Evolutionary conservation across 2,113 vertebrate genomes (phyloP).

Genomic region (Neogobius melanostomus): DNA sequence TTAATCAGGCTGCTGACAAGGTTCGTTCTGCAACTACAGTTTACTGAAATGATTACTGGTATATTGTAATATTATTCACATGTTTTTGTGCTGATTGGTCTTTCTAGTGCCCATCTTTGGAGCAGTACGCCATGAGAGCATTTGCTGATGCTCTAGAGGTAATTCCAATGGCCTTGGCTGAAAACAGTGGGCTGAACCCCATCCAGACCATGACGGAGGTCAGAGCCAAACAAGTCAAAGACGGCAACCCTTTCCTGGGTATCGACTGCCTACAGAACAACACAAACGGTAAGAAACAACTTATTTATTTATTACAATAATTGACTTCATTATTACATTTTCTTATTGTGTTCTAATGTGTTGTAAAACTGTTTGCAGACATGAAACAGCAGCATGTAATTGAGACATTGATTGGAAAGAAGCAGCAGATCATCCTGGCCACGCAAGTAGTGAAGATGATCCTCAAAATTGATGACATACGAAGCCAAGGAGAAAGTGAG

Average conservation of each 20-base stretch:
- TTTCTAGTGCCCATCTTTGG: constrained; percentile 90
- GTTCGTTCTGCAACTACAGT: constrained; percentile 62
- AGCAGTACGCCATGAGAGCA: constrained; percentile 96
- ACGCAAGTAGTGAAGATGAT: constrained; percentile 98
- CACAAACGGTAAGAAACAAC: constrained; percentile 84
- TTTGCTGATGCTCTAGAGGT: constrained; percentile 95
- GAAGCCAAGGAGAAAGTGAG: constrained; percentile 89
- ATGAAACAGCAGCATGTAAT: constrained; percentile 98
- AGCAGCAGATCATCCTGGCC: constrained; percentile 93
- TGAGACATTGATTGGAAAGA: constrained; percentile 96
- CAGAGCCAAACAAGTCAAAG: constrained; percentile 89
- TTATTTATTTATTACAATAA: background rate
- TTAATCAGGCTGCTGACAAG: constrained; percentile 93
- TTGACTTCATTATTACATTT: constrained; percentile 9
- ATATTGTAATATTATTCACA: background rate
- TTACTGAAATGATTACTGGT: background rate
- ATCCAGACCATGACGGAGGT: constrained; percentile 97
- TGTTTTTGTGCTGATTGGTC: background rate
- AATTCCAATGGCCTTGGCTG: constrained; percentile 92
- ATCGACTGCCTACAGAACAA: constrained; percentile 92
- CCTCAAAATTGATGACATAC: constrained; percentile 96
- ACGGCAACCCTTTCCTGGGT: constrained; percentile 87
- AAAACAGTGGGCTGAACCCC: constrained; percentile 95
- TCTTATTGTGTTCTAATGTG: too few relatives aligned
- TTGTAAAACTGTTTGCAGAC: constrained; percentile 72